A percentile compares a stretch with the other conserved stretches of the same genome.
phyloP scores from a whole-genome alignment of 2,113 vertebrate species.

The Rhizomys pruinosus region DNA sequence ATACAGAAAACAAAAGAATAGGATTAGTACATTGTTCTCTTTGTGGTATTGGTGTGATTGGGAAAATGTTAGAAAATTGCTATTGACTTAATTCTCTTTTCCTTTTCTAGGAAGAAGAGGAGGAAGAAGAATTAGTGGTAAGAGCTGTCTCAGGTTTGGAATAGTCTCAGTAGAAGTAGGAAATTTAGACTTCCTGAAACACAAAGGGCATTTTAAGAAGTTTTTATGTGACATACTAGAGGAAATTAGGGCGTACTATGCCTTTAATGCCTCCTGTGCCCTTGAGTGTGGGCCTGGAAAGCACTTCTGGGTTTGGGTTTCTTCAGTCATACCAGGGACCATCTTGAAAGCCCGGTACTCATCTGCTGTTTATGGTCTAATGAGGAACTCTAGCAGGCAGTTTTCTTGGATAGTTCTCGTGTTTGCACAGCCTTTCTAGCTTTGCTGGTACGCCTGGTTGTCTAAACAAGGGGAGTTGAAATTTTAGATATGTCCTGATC shows the following conservation, averaged over 20 bases:
- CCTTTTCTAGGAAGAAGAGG: constrained; percentile 84
- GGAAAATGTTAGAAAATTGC: constrained; percentile 22
- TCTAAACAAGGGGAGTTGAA: constrained; percentile 37
- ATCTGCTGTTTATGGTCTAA: background rate
- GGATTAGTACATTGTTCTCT: background rate
- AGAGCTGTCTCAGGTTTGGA: constrained; percentile 66
- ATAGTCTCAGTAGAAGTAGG: constrained; percentile 16
- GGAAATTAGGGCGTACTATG: background rate
- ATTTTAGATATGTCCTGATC: constrained; percentile 40
- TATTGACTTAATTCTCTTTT: constrained; percentile 72
- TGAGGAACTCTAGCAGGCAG: constrained; percentile 37
- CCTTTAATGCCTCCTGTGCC: constrained; percentile 10
- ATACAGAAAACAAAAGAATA: constrained; percentile 29
- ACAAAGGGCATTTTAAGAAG: constrained; percentile 38
- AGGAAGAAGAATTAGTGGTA: constrained; percentile 87
- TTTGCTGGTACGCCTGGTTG: constrained; percentile 28
- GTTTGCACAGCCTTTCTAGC: constrained; percentile 25
- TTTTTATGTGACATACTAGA: constrained; percentile 41
- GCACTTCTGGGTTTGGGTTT: background rate
- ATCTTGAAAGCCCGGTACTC: constrained; percentile 23
- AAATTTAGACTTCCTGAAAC: constrained; percentile 51
- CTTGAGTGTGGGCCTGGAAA: background rate
- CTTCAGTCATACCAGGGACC: background rate
- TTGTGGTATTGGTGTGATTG: background rate
- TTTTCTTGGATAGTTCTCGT: constrained; percentile 14